Evolutionary conservation across 2,888 invertebrate species (phyloP), one percentile per base, ranked within the genome.

Genomic region (Andrena minutula): DNA sequence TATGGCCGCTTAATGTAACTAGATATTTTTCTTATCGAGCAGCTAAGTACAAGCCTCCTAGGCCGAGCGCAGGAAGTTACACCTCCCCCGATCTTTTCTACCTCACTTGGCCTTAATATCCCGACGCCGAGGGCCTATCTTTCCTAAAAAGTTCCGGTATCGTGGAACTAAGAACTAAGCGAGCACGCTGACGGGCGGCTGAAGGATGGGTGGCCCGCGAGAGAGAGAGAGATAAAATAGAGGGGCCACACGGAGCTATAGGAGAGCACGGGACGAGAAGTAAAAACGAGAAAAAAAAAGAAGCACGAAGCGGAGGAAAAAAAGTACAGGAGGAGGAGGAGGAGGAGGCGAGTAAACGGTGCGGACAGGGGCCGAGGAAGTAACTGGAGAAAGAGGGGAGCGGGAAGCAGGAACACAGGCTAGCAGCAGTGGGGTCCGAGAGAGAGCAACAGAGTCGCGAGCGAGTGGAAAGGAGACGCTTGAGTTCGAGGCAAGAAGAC

Each of bases 11-110:
- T 75, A 65, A 80, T 35, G 68, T 66, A 69, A 69, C 60, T 56
- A 49, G 69, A 80, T 80, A 81, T 61, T 80, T 81, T 74, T 80
- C 70, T 70, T 75, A 82, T 75, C 69, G 64, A 30, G 5, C 10
- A 23, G 23, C 30, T 41, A 60, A 74, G 51, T 47, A 53, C 75
- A 60, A 56, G 53, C 47, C 53, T 74, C 47, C 49, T 0, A 4
- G 41, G 23, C 3, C 23, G 6, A 26, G 35, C 12, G 32, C 60
- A 51, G 75, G 53, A 80, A 70, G 70, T 65, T 74, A 49, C 60
- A 49, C 35, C 63, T 63, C 49, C n/a, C 49, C 41, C 64, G 35
- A 56, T n/a, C 10, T 47, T 61, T 65, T 51, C 60, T 49, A 20
- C 47, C 32, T 20, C 30, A 23, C 35, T 49, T 28, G 41, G 10